Percentiles rank a stretch among this genome's conserved stretches.
These are phyloP conservation scores for Chionoecetes opilio DNA, from an alignment of 1,140 invertebrate genomes.

Conservation along the genomic window DNA sequence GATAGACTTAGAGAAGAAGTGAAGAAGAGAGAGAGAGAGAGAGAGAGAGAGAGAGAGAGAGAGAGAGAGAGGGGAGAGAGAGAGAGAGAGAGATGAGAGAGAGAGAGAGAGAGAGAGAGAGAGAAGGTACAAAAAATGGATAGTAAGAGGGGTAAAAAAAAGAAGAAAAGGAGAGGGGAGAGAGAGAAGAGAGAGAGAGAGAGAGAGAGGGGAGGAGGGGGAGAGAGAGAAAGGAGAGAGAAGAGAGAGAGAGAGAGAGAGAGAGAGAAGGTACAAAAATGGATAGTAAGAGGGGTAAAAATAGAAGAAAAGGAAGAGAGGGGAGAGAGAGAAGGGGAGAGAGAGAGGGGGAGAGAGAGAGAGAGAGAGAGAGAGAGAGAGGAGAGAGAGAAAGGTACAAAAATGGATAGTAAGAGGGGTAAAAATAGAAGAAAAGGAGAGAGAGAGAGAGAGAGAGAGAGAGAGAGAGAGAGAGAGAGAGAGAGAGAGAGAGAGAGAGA, in stretches of 20 bases:
- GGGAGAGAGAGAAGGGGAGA: not conserved
- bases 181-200: too few relatives aligned
- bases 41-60: not conserved
- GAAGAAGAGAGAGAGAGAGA: not conserved
- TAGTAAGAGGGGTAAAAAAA: not conserved
- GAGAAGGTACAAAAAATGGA: not conserved
- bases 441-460: not conserved
- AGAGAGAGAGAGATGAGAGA: not conserved
- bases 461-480: conserved; percentile 5
- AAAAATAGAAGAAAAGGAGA: not conserved
- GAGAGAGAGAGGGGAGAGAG: not conserved
- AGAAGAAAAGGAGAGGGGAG: too few relatives aligned
- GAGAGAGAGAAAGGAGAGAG: not conserved
- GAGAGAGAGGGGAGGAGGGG: too few relatives aligned
- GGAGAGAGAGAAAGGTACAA: not conserved
- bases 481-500: not conserved
- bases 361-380: conserved; percentile 9
- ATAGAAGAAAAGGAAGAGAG: not conserved
- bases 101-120: not conserved
- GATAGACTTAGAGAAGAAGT: not conserved
- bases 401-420: not conserved
- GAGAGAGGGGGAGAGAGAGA: not conserved
- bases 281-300: not conserved
- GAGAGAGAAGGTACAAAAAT: not conserved
- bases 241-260: not conserved